These are phyloP conservation scores for Mycalesis mineus DNA, from an alignment of 2,888 invertebrate genomes.

Conservation along the genomic window DNA sequence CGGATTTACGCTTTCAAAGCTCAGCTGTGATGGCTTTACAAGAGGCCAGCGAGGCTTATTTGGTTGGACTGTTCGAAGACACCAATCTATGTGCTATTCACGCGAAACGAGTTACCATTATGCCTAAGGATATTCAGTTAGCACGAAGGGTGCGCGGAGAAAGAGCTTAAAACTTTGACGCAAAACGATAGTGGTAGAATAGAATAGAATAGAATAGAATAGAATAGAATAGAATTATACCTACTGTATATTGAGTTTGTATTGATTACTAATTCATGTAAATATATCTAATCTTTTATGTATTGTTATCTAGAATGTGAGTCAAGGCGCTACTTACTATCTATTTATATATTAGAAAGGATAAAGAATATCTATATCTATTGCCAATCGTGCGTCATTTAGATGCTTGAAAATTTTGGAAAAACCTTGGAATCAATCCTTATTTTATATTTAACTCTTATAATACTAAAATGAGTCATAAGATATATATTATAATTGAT, in stretches of 20 bases:
- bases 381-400: neutral
- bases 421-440: neutral
- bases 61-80: conserved; percentile 85
- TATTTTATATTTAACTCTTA: no score
- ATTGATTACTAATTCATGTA: conserved; percentile 3
- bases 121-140: conserved; percentile 51
- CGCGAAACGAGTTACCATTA: conserved; percentile 69
- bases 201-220: no score
- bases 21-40: conserved; percentile 84
- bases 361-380: neutral
- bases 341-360: conserved; percentile 4
- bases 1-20: conserved; percentile 83
- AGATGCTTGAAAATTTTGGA: neutral
- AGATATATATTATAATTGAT: no score
- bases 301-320: conserved; percentile 16
- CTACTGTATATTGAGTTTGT: neutral
- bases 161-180: conserved; percentile 40
- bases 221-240: neutral
- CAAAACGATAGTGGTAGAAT: neutral
- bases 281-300: conserved; percentile 18
- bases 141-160: conserved; percentile 61
- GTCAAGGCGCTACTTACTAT: conserved; percentile 16
- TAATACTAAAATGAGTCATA: no score
- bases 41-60: conserved; percentile 79
- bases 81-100: conserved; percentile 89